A percentile compares a stretch with the other conserved stretches of the same genome.
These are phyloP conservation scores for Craniophora ligustri DNA, from an alignment of 2,888 invertebrate genomes.

Conservation along the genomic window DNA sequence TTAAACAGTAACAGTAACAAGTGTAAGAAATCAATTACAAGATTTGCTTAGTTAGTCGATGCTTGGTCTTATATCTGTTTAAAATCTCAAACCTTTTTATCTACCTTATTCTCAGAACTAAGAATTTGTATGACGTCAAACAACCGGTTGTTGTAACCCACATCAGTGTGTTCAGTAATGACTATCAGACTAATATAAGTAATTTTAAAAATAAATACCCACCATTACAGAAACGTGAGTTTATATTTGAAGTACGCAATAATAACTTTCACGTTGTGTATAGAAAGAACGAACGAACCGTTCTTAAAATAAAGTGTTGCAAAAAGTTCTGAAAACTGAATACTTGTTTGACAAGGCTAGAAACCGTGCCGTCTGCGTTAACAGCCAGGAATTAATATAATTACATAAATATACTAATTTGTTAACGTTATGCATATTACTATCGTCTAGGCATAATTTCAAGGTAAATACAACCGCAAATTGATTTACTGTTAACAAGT, in stretches of 20 bases:
- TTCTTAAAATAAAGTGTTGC: neutral
- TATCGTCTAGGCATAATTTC: neutral
- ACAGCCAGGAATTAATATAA: constrained; percentile 17
- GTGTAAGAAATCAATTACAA: too few species aligned
- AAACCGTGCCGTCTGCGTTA: neutral
- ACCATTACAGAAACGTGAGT: neutral
- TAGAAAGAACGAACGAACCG: too few species aligned
- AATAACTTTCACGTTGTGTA: neutral
- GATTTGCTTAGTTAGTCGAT: neutral
- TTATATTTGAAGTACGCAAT: neutral
- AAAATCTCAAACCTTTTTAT: neutral
- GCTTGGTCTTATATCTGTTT: neutral
- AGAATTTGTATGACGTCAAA: constrained; percentile 30
- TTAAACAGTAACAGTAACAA: too few species aligned
- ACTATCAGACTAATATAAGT: neutral
- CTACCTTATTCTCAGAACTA: constrained; percentile 1
- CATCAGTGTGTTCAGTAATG: constrained; percentile 7
- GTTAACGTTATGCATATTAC: constrained; percentile 10
- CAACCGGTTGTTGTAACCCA: constrained; percentile 8
- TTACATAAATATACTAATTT: neutral
- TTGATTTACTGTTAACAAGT: neutral
- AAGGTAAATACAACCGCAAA: constrained; percentile 28
- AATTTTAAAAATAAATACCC: constrained; percentile 1
- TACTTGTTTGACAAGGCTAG: neutral
- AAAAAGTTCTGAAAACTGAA: neutral